These are phyloP conservation scores for Cecidostiba fungosa DNA, from an alignment of 2,888 invertebrate species.

Conservation along the genomic window DNA sequence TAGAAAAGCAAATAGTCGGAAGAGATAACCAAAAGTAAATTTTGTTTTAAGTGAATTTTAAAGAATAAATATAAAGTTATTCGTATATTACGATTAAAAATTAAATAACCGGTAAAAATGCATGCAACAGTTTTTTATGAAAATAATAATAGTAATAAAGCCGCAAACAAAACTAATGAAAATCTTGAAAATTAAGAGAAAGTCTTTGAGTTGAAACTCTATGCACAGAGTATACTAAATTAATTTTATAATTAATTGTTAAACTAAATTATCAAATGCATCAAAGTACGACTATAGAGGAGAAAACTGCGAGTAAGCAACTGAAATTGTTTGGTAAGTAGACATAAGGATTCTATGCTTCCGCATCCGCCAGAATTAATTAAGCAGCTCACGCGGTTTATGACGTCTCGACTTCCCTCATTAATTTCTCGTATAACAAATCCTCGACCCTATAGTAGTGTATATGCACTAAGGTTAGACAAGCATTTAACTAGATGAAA, in stretches of 20 bases:
- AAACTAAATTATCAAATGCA: neutral
- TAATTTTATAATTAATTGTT: no score
- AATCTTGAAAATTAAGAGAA: no score
- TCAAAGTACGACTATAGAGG: neutral
- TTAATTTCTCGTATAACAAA: slow-evolving; percentile 67
- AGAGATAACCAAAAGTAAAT: neutral
- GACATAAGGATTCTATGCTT: slow-evolving; percentile 65
- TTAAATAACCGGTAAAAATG: no score
- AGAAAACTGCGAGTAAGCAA: neutral
- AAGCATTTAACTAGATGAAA: no score
- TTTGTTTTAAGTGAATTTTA: neutral
- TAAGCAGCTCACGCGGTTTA: slow-evolving; percentile 63
- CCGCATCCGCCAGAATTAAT: slow-evolving; percentile 67
- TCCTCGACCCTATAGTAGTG: neutral
- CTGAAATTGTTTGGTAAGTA: slow-evolving; percentile 62
- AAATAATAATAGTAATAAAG: no score
- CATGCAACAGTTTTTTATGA: no score
- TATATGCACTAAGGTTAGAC: no score
- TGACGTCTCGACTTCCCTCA: slow-evolving; percentile 69
- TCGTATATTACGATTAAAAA: no score
- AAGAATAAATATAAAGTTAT: neutral
- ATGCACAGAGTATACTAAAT: no score
- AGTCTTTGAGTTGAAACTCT: no score
- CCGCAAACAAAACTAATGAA: no score
- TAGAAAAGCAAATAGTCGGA: neutral